phyloP scores from a whole-genome alignment of 2,888 invertebrate species.

The Nephrotoma flavescens region DNA sequence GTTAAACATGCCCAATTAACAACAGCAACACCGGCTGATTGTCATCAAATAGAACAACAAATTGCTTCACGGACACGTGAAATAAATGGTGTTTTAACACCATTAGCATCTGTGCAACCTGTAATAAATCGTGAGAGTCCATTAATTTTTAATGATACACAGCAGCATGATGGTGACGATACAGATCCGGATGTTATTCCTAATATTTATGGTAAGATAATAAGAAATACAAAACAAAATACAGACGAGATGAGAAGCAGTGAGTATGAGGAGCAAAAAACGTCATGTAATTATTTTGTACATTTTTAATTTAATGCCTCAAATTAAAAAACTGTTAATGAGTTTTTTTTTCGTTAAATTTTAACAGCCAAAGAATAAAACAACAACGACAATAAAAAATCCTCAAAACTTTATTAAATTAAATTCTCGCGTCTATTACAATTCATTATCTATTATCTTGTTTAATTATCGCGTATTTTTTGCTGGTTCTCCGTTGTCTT shows the following conservation, averaged over 20 bases:
- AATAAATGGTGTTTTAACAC: slow-evolving; percentile 17
- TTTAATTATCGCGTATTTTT: neutral
- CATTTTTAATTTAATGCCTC: neutral
- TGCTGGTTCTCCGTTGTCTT: neutral
- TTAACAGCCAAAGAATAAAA: neutral
- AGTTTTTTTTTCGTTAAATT: neutral
- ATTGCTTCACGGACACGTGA: neutral
- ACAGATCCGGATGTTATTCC: slow-evolving; percentile 80
- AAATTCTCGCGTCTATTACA: neutral
- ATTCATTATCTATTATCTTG: neutral
- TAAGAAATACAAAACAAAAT: slow-evolving; percentile 23
- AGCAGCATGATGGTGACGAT: slow-evolving; percentile 32
- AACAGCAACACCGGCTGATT: slow-evolving; percentile 29
- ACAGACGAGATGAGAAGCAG: neutral
- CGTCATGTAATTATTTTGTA: neutral
- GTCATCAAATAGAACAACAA: slow-evolving; percentile 27
- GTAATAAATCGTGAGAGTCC: slow-evolving; percentile 30
- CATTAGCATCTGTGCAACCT: slow-evolving; percentile 12
- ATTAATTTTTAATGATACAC: slow-evolving; percentile 16
- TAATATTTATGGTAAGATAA: slow-evolving; percentile 66
- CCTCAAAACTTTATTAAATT: neutral
- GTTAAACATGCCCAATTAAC: slow-evolving; percentile 29
- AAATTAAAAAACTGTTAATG: neutral
- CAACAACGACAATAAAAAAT: neutral
- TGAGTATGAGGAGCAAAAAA: neutral